A percentile compares a stretch with the other conserved stretches of the same genome.
Conservation (phyloP, 1,140 invertebrate genomes). For the Eriosoma lanigerum region DNA sequence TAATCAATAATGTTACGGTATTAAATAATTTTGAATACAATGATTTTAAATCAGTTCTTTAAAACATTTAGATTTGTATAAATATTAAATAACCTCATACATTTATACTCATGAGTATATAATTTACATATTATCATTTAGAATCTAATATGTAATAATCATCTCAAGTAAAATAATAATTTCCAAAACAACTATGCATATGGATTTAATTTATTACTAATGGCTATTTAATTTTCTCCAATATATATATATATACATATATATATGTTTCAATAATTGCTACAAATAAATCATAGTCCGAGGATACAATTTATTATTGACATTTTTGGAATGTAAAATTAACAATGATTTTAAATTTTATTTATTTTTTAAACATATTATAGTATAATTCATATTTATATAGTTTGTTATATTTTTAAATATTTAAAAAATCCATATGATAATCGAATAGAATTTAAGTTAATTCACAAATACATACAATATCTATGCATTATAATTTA, state of each 20-base stretch:
- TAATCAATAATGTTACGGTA: constrained; percentile 39
- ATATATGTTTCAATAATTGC: constrained; percentile 9
- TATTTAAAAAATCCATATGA: no score
- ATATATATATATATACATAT: constrained; percentile 13
- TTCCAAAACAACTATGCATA: no score
- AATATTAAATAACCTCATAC: constrained; percentile 1
- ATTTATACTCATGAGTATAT: not conserved
- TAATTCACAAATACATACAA: no score
- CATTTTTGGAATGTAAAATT: not conserved
- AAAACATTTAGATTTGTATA: constrained; percentile 19
- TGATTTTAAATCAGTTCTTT: constrained; percentile 19
- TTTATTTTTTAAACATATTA: not conserved
- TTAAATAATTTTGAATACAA: constrained; percentile 11
- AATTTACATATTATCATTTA: no score
- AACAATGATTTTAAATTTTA: not conserved
- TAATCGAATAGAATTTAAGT: no score
- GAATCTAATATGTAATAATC: no score
- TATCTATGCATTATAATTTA: no score
- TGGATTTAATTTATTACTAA: not conserved
- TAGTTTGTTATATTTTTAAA: no score
- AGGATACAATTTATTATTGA: not conserved
- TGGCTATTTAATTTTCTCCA: not conserved
- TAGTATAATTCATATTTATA: not conserved
- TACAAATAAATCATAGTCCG: not conserved
- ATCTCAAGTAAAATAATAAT: no score